Evolutionary conservation across 2,888 invertebrate species (phyloP).

Genomic region (Griposia aprilina): DNA sequence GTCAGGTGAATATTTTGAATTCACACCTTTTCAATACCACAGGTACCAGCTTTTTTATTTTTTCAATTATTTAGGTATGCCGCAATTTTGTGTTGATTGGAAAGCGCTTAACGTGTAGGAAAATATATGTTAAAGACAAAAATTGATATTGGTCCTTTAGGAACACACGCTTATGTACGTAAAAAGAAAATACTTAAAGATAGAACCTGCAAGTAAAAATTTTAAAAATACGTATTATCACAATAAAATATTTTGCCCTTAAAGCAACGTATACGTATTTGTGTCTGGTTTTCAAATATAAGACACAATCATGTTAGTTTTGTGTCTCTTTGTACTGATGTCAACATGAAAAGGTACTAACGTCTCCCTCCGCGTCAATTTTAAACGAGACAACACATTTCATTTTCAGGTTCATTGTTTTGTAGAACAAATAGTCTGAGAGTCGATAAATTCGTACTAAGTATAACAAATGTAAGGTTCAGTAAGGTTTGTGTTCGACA

Average conservation of each 20-base stretch:
- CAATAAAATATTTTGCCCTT: neutral
- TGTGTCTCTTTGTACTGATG: no score
- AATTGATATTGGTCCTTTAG: neutral
- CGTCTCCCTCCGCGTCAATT: neutral
- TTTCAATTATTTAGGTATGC: neutral
- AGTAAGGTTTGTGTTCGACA: constrained; percentile 31
- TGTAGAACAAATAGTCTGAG: constrained; percentile 37
- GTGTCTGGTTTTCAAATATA: neutral
- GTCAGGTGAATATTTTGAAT: constrained; percentile 4
- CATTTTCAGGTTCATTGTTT: constrained; percentile 22
- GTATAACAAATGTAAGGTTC: constrained; percentile 33
- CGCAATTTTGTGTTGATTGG: no score
- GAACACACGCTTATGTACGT: neutral
- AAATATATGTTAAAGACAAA: neutral
- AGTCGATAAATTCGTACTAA: constrained; percentile 49
- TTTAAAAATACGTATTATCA: neutral
- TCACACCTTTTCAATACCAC: neutral
- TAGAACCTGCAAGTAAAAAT: neutral
- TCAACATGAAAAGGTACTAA: neutral
- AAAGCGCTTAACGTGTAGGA: neutral
- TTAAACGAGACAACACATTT: constrained; percentile 14
- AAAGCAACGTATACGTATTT: neutral
- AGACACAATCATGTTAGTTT: neutral
- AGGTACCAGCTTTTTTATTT: neutral
- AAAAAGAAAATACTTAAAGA: neutral